phyloP scores from a whole-genome alignment of 2,113 vertebrate species.

The Solea solea region DNA sequence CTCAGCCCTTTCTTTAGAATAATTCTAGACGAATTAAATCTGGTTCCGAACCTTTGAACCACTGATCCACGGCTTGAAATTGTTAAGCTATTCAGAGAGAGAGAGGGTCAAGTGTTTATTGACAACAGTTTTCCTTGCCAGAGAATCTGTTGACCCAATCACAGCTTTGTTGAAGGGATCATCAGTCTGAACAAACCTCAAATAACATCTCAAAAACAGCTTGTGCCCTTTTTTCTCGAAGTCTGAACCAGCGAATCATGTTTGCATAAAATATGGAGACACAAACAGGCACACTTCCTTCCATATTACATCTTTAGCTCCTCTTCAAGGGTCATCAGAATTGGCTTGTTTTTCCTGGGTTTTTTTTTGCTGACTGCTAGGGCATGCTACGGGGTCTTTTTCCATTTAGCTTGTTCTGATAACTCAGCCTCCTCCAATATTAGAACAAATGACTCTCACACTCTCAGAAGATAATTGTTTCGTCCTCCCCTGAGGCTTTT shows the following conservation, averaged over 20 bases:
- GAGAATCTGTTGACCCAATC: background rate
- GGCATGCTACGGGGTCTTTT: conserved; percentile 35
- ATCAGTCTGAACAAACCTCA: background rate
- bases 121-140: background rate
- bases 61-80: background rate
- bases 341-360: conserved; percentile 3
- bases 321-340: conserved; percentile 42
- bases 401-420: conserved; percentile 70
- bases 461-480: conserved; percentile 57
- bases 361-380: conserved; percentile 55
- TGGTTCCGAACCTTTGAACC: no score
- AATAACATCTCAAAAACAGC: background rate
- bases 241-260: background rate
- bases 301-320: background rate
- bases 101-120: background rate
- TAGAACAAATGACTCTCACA: conserved; percentile 74
- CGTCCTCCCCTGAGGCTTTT: conserved; percentile 44
- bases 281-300: background rate
- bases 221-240: no score
- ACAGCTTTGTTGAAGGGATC: background rate
- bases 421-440: conserved; percentile 64
- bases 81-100: background rate
- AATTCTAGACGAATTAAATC: background rate
- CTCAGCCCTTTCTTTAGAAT: background rate
- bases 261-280: background rate